Conservation (phyloP, 1,140 invertebrate genomes). For the Nilaparvata lugens region DNA sequence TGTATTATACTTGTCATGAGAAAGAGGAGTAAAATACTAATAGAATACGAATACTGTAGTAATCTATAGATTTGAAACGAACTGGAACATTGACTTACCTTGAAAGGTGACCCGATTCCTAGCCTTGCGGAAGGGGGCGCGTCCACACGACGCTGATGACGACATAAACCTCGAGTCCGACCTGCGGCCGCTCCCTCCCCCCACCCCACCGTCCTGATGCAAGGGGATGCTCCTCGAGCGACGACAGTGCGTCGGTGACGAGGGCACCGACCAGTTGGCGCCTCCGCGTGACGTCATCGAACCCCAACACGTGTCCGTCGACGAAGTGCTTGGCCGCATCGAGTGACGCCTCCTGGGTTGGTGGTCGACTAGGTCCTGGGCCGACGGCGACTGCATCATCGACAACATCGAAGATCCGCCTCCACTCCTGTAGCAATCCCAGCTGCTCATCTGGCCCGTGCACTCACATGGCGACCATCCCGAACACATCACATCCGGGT, state of each 20-base stretch:
- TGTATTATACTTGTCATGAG: too few relatives aligned
- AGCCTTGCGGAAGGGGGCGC: conserved; percentile 29
- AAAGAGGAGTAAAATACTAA: too few relatives aligned
- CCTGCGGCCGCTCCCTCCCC: not conserved
- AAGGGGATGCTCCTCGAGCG: conserved; percentile 21
- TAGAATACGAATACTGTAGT: too few relatives aligned
- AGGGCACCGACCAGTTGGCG: conserved; percentile 43
- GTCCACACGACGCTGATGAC: not conserved
- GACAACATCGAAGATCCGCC: conserved; percentile 7
- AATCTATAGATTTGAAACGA: too few relatives aligned
- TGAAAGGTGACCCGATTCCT: conserved; percentile 43
- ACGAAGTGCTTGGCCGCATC: conserved; percentile 32
- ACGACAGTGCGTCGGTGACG: conserved; percentile 39
- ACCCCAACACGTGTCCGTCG: conserved; percentile 37
- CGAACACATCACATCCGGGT: conserved; percentile 24
- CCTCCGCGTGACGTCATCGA: conserved; percentile 31
- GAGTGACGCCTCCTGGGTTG: conserved; percentile 21
- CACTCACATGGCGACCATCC: conserved; percentile 26
- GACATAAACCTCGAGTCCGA: conserved; percentile 8
- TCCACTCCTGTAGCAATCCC: conserved; percentile 32
- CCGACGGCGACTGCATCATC: conserved; percentile 15
- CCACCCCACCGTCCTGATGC: not conserved
- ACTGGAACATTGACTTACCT: conserved; percentile 33
- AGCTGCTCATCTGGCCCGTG: conserved; percentile 10
- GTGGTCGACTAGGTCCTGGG: conserved; percentile 7